A percentile compares a stretch with the other conserved stretches of the same genome.
Evolutionary conservation across 2,888 invertebrate genomes (phyloP).

Genomic region (Caenorhabditis virilis): DNA sequence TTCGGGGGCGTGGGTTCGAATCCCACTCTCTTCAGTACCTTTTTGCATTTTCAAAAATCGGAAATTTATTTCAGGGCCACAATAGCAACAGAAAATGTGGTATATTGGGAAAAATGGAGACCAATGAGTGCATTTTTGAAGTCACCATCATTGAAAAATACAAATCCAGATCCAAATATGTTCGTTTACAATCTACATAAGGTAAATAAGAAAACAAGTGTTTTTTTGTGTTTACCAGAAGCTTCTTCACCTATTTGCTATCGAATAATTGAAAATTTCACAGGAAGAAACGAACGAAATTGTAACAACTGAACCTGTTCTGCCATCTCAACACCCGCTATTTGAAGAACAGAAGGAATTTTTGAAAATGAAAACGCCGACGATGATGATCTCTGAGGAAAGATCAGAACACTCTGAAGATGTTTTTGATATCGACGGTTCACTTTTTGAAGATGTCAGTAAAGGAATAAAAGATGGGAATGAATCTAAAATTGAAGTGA

Average conservation of each 20-base stretch:
- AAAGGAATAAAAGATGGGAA: neutral
- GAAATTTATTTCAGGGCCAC: constrained; percentile 38
- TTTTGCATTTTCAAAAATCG: constrained; percentile 11
- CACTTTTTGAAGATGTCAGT: constrained; percentile 1
- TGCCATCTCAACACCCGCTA: constrained; percentile 26
- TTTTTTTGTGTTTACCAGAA: neutral
- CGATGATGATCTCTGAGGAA: constrained; percentile 7
- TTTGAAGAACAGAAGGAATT: constrained; percentile 35
- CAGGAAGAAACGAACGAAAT: no score
- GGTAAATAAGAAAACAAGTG: constrained; percentile 6
- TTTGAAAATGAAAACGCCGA: constrained; percentile 13
- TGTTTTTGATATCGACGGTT: constrained; percentile 19
- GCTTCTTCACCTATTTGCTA: no score
- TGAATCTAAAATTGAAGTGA: no score
- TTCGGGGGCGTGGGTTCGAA: constrained; percentile 85
- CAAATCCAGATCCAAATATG: constrained; percentile 16
- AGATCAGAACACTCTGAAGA: constrained; percentile 23
- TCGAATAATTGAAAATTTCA: no score
- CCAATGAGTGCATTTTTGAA: constrained; percentile 43
- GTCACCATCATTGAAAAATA: constrained; percentile 20
- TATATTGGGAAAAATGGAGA: constrained; percentile 58
- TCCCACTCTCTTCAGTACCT: constrained; percentile 74
- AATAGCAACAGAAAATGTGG: constrained; percentile 48
- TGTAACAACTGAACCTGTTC: constrained; percentile 20
- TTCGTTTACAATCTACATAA: constrained; percentile 28